These are phyloP conservation scores for Frieseomelitta varia DNA, from an alignment of 1,140 invertebrate species.

Conservation along the genomic window DNA sequence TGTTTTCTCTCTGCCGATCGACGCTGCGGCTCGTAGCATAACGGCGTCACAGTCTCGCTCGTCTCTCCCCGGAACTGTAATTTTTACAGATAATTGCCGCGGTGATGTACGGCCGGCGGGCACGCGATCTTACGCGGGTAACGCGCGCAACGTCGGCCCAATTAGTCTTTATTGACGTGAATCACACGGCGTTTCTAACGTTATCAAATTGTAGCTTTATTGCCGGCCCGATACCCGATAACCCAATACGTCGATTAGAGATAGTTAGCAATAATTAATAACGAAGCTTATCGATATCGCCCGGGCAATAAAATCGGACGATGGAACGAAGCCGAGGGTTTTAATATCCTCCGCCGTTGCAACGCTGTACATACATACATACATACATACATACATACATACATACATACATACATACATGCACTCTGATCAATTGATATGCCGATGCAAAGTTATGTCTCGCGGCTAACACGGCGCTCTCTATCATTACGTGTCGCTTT, in stretches of 20 bases:
- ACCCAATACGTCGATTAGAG: constrained; percentile 40
- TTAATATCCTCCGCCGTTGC: constrained; percentile 29
- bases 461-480: neutral
- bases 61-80: constrained; percentile 26
- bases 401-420: neutral
- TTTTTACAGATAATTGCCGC: constrained; percentile 31
- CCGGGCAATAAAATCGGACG: constrained; percentile 28
- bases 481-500: constrained; percentile 3
- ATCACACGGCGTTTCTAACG: constrained; percentile 20
- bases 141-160: neutral
- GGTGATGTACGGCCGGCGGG: neutral
- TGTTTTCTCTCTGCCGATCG: neutral
- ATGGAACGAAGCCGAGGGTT: constrained; percentile 23
- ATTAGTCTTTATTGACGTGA: constrained; percentile 41
- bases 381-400: no score
- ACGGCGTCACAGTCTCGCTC: constrained; percentile 7
- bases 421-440: constrained; percentile 23
- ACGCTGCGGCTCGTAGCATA: neutral
- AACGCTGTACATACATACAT: neutral
- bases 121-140: constrained; percentile 43
- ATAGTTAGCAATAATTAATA: constrained; percentile 51
- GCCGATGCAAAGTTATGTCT: constrained; percentile 7
- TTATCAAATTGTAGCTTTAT: constrained; percentile 44
- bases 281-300: constrained; percentile 44
- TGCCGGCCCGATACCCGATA: constrained; percentile 41